phyloP scores from a whole-genome alignment of 1,140 invertebrate genomes.

The Pseudomyrmex flavicornis region DNA sequence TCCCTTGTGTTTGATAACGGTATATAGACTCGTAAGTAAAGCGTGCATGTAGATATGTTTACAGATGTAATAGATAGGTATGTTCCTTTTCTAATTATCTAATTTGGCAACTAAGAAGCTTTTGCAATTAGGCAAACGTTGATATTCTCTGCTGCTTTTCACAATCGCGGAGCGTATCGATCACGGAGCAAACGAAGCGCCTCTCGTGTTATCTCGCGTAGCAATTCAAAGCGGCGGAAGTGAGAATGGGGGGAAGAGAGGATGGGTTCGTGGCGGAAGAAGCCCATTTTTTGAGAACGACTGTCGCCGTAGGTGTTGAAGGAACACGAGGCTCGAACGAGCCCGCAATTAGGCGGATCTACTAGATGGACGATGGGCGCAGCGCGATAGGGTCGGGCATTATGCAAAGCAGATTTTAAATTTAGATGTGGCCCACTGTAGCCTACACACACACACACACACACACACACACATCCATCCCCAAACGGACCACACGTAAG shows the following conservation, averaged over 20 bases:
- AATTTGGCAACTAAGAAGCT: too few species aligned
- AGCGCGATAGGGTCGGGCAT: slow-evolving; percentile 78
- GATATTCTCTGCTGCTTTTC: too few species aligned
- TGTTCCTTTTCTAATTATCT: too few species aligned
- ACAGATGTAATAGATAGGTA: too few species aligned
- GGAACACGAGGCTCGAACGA: slow-evolving; percentile 79
- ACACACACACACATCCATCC: slow-evolving; percentile 54
- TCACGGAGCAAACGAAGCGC: slow-evolving; percentile 24
- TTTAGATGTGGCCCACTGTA: slow-evolving; percentile 82
- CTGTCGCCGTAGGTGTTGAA: slow-evolving; percentile 81
- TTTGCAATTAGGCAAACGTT: too few species aligned
- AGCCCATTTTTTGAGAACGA: slow-evolving; percentile 79
- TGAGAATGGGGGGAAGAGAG: slow-evolving; percentile 15
- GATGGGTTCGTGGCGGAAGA: slow-evolving; percentile 52
- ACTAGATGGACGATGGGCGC: slow-evolving; percentile 63
- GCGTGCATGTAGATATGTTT: too few species aligned
- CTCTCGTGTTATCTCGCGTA: slow-evolving; percentile 59
- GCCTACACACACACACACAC: slow-evolving; percentile 68
- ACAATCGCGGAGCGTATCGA: slow-evolving; percentile 29
- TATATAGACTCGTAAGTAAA: too few species aligned
- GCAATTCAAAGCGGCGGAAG: slow-evolving; percentile 70
- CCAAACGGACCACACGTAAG: slow-evolving; percentile 73
- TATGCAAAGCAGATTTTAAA: slow-evolving; percentile 86
- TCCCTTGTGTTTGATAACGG: too few species aligned
- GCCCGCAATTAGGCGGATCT: slow-evolving; percentile 83